Percentiles rank a stretch among this genome's conserved stretches.
These are phyloP conservation scores for Macrotis lagotis DNA, from an alignment of 2,113 vertebrate species.

Conservation along the genomic window DNA sequence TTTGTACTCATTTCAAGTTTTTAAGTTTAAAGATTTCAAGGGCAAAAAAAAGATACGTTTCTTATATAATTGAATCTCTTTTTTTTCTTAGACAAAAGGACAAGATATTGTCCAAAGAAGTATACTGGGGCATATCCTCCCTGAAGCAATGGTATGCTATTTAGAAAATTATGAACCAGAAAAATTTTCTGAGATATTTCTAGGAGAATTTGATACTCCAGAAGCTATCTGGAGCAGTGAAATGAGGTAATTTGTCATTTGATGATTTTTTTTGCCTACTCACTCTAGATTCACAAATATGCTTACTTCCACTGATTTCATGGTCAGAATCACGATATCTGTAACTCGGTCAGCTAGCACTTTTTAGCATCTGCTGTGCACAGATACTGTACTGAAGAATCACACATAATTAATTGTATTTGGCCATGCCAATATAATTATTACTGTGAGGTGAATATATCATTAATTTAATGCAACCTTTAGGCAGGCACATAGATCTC, in stretches of 20 bases:
- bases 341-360: background rate
- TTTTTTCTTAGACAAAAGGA: conserved; percentile 89
- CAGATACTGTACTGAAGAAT: background rate
- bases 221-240: conserved; percentile 99
- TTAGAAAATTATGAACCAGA: conserved; percentile 98
- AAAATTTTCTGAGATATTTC: conserved; percentile 98
- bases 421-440: background rate
- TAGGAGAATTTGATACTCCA: conserved; percentile 98
- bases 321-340: background rate
- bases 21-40: background rate
- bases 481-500: background rate
- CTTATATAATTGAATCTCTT: conserved; percentile 33
- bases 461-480: conserved; percentile 28
- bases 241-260: conserved; percentile 90
- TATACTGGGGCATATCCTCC: conserved; percentile 94
- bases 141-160: conserved; percentile 99
- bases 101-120: conserved; percentile 97
- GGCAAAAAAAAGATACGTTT: background rate
- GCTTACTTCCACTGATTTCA: background rate
- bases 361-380: background rate
- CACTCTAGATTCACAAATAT: background rate
- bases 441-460: conserved; percentile 9
- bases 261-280: background rate
- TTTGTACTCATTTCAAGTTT: background rate
- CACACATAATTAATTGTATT: too few species aligned